Evolutionary conservation across 2,888 invertebrate species (phyloP).

Genomic region (Nephrotoma flavescens): DNA sequence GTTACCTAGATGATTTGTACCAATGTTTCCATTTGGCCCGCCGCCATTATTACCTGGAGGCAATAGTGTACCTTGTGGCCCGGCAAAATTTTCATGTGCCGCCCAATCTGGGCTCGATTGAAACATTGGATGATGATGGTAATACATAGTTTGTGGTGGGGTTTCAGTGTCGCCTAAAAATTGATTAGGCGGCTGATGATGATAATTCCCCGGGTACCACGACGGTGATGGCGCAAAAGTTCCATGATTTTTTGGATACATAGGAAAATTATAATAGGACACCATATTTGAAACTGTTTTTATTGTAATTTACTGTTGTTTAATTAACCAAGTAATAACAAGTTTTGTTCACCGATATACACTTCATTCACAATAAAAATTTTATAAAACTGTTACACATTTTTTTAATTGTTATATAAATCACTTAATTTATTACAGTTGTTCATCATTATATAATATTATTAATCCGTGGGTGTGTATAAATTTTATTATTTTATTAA

Average conservation of each 20-base stretch:
- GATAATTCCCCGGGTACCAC: conserved; percentile 37
- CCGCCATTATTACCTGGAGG: conserved; percentile 25
- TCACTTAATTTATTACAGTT: neutral
- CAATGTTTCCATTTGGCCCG: neutral
- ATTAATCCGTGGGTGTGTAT: neutral
- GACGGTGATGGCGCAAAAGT: conserved; percentile 30
- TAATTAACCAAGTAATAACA: neutral
- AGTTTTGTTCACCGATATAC: neutral
- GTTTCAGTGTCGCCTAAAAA: conserved; percentile 32
- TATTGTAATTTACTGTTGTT: neutral
- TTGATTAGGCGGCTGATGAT: conserved; percentile 29
- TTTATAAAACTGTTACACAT: neutral
- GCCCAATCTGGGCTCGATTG: conserved; percentile 32
- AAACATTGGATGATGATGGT: conserved; percentile 34
- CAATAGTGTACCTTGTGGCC: conserved; percentile 34
- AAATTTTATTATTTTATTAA: neutral
- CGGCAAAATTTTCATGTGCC: conserved; percentile 36
- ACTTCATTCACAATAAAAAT: neutral
- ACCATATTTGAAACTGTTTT: conserved; percentile 37
- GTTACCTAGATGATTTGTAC: neutral
- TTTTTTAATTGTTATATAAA: neutral
- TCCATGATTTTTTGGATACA: conserved; percentile 49
- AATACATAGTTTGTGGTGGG: conserved; percentile 34
- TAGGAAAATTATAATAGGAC: conserved; percentile 52
- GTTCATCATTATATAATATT: neutral